Conservation (phyloP, 2,113 vertebrate species). For the Eptatretus burgeri region DNA sequence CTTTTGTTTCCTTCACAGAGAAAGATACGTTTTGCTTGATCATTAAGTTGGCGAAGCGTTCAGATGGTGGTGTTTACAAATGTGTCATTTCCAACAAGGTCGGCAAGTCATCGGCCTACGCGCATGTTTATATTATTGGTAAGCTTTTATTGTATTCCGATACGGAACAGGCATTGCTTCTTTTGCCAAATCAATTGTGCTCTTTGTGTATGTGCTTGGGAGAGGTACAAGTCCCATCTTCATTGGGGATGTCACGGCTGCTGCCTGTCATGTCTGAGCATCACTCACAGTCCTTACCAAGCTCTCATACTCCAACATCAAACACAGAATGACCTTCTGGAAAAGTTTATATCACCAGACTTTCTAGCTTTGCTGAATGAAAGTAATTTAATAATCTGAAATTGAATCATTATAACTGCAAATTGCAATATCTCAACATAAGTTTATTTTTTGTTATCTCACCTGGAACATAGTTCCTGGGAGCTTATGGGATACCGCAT, state of each 20-base stretch:
- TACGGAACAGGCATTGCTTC: not conserved
- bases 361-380: too few species aligned
- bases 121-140: constrained; percentile 84
- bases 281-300: not conserved
- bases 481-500: too few species aligned
- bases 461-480: too few species aligned
- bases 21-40: constrained; percentile 68
- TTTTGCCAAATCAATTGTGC: not conserved
- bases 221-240: not conserved
- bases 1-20: constrained; percentile 18
- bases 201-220: not conserved
- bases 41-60: constrained; percentile 38
- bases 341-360: too few species aligned
- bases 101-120: constrained; percentile 82
- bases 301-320: not conserved
- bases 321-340: not conserved
- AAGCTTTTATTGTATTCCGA: constrained; percentile 11
- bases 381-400: too few species aligned
- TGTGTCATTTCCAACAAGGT: constrained; percentile 89
- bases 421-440: too few species aligned
- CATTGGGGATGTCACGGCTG: not conserved
- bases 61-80: constrained; percentile 76
- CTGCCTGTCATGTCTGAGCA: not conserved
- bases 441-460: too few species aligned
- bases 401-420: too few species aligned